These are phyloP conservation scores for Lepidochitona cinerea DNA, from an alignment of 2,888 invertebrate genomes.

Conservation along the genomic window DNA sequence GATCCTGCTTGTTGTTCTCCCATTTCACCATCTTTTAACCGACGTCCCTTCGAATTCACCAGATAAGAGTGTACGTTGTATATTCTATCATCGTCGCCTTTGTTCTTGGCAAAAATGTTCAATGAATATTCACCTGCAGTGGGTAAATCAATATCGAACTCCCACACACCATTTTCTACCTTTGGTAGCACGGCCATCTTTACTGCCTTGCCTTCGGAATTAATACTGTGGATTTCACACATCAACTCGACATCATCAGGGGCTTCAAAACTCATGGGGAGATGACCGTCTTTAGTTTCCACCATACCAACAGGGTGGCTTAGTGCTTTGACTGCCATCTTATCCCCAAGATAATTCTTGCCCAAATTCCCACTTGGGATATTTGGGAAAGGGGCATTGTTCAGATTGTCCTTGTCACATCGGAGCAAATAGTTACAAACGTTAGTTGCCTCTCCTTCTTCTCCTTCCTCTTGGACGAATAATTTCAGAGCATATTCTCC, in stretches of 20 bases:
- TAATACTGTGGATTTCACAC: slow-evolving; percentile 57
- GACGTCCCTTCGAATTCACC: slow-evolving; percentile 48
- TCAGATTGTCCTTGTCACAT: slow-evolving; percentile 42
- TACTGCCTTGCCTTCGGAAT: slow-evolving; percentile 41
- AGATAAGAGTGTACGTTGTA: slow-evolving; percentile 59
- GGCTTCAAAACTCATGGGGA: slow-evolving; percentile 49
- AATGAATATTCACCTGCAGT: slow-evolving; percentile 61
- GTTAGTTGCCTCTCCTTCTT: slow-evolving; percentile 60
- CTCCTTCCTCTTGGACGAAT: slow-evolving; percentile 56
- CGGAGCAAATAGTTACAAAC: slow-evolving; percentile 66
- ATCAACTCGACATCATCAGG: slow-evolving; percentile 55
- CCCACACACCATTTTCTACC: slow-evolving; percentile 49
- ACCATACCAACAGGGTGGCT: slow-evolving; percentile 47
- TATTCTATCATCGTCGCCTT: slow-evolving; percentile 44
- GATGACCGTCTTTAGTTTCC: slow-evolving; percentile 46
- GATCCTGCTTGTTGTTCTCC: not conserved
- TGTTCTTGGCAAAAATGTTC: slow-evolving; percentile 59
- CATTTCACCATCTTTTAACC: not conserved
- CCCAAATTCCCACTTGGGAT: slow-evolving; percentile 56
- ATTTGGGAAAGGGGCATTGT: slow-evolving; percentile 57
- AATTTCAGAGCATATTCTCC: slow-evolving; percentile 64
- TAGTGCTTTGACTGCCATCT: slow-evolving; percentile 51
- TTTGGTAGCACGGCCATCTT: slow-evolving; percentile 42
- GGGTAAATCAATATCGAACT: slow-evolving; percentile 60
- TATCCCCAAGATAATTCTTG: slow-evolving; percentile 41